These are phyloP conservation scores for Pyrrhosoma nymphula DNA, from an alignment of 2,888 invertebrate genomes.

Conservation along the genomic window DNA sequence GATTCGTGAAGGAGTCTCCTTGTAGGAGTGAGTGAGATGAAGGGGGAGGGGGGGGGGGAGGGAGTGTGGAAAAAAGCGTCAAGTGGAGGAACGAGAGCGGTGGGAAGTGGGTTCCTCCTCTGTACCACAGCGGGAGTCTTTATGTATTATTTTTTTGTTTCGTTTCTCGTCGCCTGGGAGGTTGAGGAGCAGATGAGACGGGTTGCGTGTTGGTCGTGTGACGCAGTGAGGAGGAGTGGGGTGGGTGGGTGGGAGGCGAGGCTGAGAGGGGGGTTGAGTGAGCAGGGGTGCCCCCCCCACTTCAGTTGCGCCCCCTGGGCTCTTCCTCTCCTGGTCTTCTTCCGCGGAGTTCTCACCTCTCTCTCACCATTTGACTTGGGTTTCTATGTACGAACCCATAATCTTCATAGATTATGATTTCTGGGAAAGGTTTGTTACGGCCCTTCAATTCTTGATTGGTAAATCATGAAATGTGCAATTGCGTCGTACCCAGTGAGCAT, in stretches of 20 bases:
- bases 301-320: not conserved
- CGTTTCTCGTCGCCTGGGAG: not conserved
- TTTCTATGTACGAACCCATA: too few species aligned
- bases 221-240: not conserved
- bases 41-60: not conserved
- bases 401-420: too few species aligned
- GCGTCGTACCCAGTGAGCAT: too few species aligned
- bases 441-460: too few species aligned
- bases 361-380: too few species aligned
- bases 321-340: not conserved
- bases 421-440: too few species aligned
- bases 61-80: not conserved
- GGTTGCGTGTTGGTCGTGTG: not conserved
- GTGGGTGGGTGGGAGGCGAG: not conserved
- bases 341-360: not conserved
- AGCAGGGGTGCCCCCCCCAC: not conserved
- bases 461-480: too few species aligned
- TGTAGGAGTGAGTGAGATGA: not conserved
- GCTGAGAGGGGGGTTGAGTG: not conserved
- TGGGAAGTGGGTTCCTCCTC: not conserved
- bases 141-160: not conserved
- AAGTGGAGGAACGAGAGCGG: not conserved
- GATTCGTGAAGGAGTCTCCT: constrained; percentile 44
- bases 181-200: constrained; percentile 6
- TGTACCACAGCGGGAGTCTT: not conserved